A percentile compares a stretch with the other conserved stretches of the same genome.
Evolutionary conservation across 1,140 invertebrate genomes (phyloP).

Genomic region (Ladona fulva): DNA sequence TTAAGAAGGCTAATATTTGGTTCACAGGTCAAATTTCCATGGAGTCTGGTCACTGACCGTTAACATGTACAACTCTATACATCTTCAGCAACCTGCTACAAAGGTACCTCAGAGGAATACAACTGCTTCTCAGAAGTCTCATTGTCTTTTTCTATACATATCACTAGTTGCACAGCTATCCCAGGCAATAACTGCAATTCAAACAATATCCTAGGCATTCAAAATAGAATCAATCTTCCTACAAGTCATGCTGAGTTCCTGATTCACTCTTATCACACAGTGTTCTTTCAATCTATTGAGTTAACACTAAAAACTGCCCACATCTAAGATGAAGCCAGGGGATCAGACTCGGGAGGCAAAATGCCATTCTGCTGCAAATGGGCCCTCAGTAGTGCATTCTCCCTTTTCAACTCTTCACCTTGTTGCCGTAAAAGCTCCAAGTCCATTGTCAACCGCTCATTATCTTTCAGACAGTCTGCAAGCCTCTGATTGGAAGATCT

Average conservation of each 20-base stretch:
- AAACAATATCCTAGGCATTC: not conserved
- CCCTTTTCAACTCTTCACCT: conserved; percentile 48
- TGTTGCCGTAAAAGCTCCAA: conserved; percentile 46
- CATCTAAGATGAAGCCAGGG: not conserved
- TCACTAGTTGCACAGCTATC: not conserved
- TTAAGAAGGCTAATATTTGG: not conserved
- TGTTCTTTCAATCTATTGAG: not conserved
- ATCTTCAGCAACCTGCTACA: not conserved
- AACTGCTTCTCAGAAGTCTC: not conserved
- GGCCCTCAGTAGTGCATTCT: conserved; percentile 47
- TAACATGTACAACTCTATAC: not conserved
- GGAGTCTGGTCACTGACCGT: not conserved
- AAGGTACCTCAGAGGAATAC: not conserved
- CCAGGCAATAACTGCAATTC: not conserved
- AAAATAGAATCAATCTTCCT: not conserved
- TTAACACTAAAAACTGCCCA: not conserved
- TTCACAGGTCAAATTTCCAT: not conserved
- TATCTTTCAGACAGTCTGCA: conserved; percentile 48
- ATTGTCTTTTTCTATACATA: not conserved
- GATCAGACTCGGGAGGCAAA: conserved; percentile 17
- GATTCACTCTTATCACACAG: not conserved
- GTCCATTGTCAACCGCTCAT: conserved; percentile 49
- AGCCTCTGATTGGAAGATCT: conserved; percentile 63
- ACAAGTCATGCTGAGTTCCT: not conserved
- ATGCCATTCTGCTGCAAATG: conserved; percentile 40